Evolutionary conservation across 1,140 invertebrate species (phyloP).

Genomic region (Agrypnia vestita): DNA sequence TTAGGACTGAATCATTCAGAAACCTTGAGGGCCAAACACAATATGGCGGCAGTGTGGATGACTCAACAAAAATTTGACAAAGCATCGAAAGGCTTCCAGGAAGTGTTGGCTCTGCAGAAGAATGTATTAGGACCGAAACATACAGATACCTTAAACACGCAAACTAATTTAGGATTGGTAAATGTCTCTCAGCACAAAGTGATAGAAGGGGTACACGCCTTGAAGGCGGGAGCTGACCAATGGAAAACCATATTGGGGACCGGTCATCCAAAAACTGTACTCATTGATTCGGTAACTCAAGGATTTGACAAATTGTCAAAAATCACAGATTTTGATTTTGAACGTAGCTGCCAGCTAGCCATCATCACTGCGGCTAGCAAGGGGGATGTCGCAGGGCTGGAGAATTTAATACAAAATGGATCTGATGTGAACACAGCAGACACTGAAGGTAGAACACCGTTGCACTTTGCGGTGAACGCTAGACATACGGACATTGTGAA

Average conservation of each 20-base stretch:
- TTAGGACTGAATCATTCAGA: not conserved
- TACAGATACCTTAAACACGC: not conserved
- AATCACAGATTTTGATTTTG: not conserved
- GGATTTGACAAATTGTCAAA: not conserved
- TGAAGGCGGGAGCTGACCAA: not conserved
- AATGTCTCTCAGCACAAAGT: not conserved
- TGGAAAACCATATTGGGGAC: too few species aligned
- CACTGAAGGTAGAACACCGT: slow-evolving; percentile 1
- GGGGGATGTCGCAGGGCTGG: not conserved
- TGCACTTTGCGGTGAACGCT: not conserved
- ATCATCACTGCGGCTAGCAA: not conserved
- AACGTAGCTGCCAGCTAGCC: not conserved
- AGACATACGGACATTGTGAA: not conserved
- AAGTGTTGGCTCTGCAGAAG: not conserved
- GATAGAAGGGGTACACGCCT: not conserved
- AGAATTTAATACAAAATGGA: not conserved
- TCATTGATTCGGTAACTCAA: not conserved
- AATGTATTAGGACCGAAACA: slow-evolving; percentile 2
- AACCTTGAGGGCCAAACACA: not conserved
- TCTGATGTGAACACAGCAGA: slow-evolving; percentile 11
- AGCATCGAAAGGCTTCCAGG: not conserved
- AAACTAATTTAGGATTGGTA: not conserved
- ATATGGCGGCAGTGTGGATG: not conserved
- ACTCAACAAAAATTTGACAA: not conserved
- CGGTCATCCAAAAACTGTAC: not conserved